A percentile compares a stretch with the other conserved stretches of the same genome.
Conservation (phyloP, 2,113 vertebrate species). For the Dissostichus mawsoni region DNA sequence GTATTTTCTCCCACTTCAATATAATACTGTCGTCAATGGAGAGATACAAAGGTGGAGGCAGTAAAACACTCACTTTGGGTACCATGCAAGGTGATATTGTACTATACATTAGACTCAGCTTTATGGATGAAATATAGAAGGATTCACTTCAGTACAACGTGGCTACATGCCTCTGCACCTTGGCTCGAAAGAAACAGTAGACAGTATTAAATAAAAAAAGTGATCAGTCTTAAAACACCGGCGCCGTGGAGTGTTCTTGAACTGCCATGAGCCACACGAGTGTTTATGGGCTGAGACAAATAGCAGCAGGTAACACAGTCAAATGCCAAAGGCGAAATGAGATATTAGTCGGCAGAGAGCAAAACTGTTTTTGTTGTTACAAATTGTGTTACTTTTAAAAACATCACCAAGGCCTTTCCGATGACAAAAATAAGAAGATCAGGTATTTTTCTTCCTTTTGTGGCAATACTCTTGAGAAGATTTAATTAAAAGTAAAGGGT, state of each 20-base stretch:
- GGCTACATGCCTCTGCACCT: constrained; percentile 68
- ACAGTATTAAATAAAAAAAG: neutral
- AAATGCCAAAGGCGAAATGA: constrained; percentile 31
- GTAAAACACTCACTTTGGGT: constrained; percentile 63
- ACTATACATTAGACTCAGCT: constrained; percentile 57
- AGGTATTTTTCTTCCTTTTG: constrained; percentile 8
- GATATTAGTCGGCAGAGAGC: constrained; percentile 1
- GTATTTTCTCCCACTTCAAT: constrained; percentile 23
- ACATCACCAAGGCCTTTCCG: constrained; percentile 2
- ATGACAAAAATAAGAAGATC: constrained; percentile 1
- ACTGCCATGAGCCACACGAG: neutral
- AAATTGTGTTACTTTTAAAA: neutral
- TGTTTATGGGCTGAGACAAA: constrained; percentile 21
- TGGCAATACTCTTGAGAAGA: neutral
- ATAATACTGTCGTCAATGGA: constrained; percentile 35
- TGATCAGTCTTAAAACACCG: constrained; percentile 14
- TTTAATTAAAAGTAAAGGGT: neutral
- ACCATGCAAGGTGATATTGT: constrained; percentile 64
- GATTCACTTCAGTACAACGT: constrained; percentile 43
- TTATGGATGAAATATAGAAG: constrained; percentile 22
- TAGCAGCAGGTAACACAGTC: constrained; percentile 45
- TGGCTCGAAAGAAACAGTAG: constrained; percentile 47
- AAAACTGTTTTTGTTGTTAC: neutral
- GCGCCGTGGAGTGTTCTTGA: constrained; percentile 4
- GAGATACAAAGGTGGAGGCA: constrained; percentile 54